Percentiles rank a stretch among this genome's conserved stretches.
Evolutionary conservation across 1,140 invertebrate genomes (phyloP).

Genomic region (Drosophila melanica): DNA sequence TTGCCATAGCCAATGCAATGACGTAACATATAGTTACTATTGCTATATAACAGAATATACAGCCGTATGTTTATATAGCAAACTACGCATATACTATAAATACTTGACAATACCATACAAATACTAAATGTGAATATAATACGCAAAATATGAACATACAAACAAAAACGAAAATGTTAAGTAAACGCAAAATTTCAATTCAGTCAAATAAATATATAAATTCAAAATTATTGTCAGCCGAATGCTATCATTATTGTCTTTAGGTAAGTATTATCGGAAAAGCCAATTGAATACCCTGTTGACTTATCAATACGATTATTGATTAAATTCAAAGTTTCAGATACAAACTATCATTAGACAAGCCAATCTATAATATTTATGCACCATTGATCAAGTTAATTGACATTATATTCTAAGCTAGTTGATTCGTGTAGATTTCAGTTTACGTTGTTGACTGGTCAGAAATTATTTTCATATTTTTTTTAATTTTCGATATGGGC

Average conservation of each 20-base stretch:
- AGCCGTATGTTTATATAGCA: constrained; percentile 21
- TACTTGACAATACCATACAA: constrained; percentile 78
- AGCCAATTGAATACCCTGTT: neutral
- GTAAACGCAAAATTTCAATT: constrained; percentile 51
- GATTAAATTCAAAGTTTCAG: too few relatives aligned
- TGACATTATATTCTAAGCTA: too few relatives aligned
- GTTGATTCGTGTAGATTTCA: too few relatives aligned
- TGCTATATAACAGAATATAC: constrained; percentile 27
- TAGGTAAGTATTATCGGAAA: constrained; percentile 11
- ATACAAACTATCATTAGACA: too few relatives aligned
- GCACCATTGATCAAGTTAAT: too few relatives aligned
- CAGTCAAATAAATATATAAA: constrained; percentile 59
- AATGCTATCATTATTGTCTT: neutral
- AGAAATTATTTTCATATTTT: too few relatives aligned
- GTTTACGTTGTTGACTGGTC: too few relatives aligned
- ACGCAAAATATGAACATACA: constrained; percentile 9
- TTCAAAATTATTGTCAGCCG: constrained; percentile 15
- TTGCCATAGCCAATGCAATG: constrained; percentile 37
- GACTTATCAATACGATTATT: too few relatives aligned
- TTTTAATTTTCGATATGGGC: too few relatives aligned
- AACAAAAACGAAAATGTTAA: neutral
- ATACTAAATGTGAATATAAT: constrained; percentile 68
- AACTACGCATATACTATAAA: constrained; percentile 37
- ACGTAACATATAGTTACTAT: constrained; percentile 37
- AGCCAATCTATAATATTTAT: too few relatives aligned